Percentiles rank a stretch among this genome's conserved stretches.
Evolutionary conservation across 2,797 vertebrate species (phyloP).

Genomic region (Typhlichthys subterraneus): DNA sequence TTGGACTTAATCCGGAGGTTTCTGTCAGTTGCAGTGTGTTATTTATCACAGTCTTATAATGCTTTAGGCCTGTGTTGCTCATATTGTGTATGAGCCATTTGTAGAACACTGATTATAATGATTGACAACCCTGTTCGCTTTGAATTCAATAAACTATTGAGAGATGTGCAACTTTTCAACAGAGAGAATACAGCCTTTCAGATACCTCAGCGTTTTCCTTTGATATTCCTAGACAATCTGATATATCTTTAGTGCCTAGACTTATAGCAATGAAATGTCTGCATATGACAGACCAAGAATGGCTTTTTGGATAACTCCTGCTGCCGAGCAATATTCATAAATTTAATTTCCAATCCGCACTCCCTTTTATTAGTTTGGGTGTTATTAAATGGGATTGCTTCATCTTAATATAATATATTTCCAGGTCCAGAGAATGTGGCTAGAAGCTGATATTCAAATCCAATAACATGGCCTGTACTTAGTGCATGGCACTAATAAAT

Average conservation of each 20-base stretch:
- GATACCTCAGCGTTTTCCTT: slow-evolving; percentile 11
- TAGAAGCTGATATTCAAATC: slow-evolving; percentile 99
- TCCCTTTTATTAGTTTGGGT: slow-evolving; percentile 99
- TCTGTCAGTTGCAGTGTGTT: background rate
- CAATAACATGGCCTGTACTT: slow-evolving; percentile 99
- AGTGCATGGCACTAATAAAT: slow-evolving; percentile 99
- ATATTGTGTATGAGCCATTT: background rate
- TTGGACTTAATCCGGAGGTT: background rate
- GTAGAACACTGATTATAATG: background rate
- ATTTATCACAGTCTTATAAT: background rate
- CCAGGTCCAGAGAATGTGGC: slow-evolving; percentile 88
- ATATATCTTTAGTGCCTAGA: slow-evolving; percentile 51
- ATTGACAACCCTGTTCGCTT: slow-evolving; percentile 4
- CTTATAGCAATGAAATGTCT: slow-evolving; percentile 59
- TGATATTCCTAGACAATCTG: slow-evolving; percentile 24
- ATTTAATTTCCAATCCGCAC: slow-evolving; percentile 98
- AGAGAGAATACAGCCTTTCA: slow-evolving; percentile 21
- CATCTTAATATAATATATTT: slow-evolving; percentile 99
- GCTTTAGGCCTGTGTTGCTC: background rate
- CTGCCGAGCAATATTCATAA: slow-evolving; percentile 98
- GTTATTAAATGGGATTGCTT: slow-evolving; percentile 99
- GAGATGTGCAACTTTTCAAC: slow-evolving; percentile 13
- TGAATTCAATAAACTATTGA: background rate
- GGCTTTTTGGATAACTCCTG: slow-evolving; percentile 89
- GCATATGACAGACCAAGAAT: slow-evolving; percentile 86